phyloP scores from a whole-genome alignment of 2,113 vertebrate species.

The Willisornis vidua region DNA sequence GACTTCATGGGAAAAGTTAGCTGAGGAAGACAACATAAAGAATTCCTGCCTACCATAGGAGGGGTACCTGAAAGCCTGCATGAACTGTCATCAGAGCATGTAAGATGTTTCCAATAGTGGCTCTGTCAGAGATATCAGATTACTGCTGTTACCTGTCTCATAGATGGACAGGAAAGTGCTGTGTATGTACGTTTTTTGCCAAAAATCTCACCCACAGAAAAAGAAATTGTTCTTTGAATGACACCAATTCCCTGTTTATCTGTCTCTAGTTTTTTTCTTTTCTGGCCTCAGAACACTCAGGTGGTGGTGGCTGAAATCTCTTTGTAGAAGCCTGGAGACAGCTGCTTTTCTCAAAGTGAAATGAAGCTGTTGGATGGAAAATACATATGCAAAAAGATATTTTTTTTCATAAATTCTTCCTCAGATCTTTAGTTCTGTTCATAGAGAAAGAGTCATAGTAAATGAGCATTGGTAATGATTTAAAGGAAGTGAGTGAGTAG shows the following conservation, averaged over 20 bases:
- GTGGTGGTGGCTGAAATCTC: neutral
- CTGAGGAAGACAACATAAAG: neutral
- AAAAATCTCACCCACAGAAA: neutral
- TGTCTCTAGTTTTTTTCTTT: neutral
- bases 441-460: neutral
- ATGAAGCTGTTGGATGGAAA: neutral
- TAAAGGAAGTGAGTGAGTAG: neutral
- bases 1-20: neutral
- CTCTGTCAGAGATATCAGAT: neutral
- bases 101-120: neutral
- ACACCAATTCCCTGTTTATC: neutral
- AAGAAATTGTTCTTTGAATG: constrained; percentile 3
- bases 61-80: neutral
- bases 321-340: neutral
- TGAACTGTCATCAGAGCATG: neutral
- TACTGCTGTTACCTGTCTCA: constrained; percentile 23
- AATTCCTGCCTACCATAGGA: neutral
- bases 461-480: neutral
- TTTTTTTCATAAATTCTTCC: neutral
- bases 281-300: neutral
- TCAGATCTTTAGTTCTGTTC: neutral
- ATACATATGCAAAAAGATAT: neutral
- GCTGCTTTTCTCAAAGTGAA: neutral
- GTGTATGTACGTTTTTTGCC: neutral
- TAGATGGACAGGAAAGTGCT: neutral